Conservation (phyloP, 1,140 invertebrate species). For the Alviniconcha marisindica region DNA sequence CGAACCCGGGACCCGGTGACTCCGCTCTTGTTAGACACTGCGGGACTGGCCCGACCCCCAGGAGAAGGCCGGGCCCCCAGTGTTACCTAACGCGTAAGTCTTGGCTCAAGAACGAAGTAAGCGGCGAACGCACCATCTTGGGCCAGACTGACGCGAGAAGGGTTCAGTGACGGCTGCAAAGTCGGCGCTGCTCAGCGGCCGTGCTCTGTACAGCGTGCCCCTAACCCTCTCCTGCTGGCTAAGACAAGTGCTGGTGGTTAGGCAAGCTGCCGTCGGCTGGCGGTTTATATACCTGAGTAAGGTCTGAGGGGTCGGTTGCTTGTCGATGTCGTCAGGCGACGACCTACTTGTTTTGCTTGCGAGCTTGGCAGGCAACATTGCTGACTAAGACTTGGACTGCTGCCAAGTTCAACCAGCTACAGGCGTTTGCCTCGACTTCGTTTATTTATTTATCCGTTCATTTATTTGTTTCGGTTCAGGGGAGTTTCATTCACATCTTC, state of each 20-base stretch:
- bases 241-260: not conserved
- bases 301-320: not conserved
- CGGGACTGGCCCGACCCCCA: slow-evolving; percentile 20
- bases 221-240: not conserved
- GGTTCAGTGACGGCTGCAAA: not conserved
- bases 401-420: not conserved
- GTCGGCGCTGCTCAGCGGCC: not conserved
- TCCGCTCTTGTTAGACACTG: not conserved
- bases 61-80: not conserved
- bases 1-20: slow-evolving; percentile 3
- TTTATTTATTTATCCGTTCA: not conserved
- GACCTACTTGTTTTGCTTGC: no score
- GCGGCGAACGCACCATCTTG: slow-evolving; percentile 12
- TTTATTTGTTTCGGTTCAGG: not conserved
- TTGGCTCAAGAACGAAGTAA: not conserved
- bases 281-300: not conserved
- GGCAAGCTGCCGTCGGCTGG: not conserved
- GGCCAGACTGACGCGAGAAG: not conserved
- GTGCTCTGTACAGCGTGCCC: not conserved
- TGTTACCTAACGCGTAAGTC: not conserved
- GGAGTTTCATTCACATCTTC: no score
- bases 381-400: no score
- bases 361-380: no score
- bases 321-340: no score
- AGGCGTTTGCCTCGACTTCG: not conserved